phyloP scores from a whole-genome alignment of 2,888 invertebrate genomes.

The Andrena dorsata region DNA sequence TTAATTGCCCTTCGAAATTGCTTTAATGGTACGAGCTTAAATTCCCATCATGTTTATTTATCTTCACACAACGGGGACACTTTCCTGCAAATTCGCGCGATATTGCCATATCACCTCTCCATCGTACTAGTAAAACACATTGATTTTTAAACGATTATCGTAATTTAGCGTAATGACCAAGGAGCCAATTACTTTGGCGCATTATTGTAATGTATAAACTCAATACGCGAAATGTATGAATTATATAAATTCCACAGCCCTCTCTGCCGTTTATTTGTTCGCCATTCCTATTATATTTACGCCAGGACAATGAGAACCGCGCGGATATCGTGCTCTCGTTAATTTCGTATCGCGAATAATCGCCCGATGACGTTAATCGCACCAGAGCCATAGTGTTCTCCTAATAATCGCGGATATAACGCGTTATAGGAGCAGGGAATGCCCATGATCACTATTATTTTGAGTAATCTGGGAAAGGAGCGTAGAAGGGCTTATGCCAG shows the following conservation, averaged over 20 bases:
- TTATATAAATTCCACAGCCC: conserved; percentile 1
- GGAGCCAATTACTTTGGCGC: conserved; percentile 10
- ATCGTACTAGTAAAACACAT: background rate
- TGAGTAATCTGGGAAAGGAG: conserved; percentile 23
- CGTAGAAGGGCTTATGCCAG: background rate
- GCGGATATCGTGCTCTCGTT: conserved; percentile 14
- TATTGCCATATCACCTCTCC: background rate
- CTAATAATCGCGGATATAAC: background rate
- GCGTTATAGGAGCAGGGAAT: background rate
- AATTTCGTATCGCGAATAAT: conserved; percentile 16
- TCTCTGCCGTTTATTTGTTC: background rate
- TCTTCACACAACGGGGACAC: background rate
- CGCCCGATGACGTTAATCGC: conserved; percentile 21
- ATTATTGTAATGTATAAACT: conserved; percentile 9
- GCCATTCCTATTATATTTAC: conserved; percentile 29
- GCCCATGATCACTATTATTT: conserved; percentile 12
- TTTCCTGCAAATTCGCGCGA: background rate
- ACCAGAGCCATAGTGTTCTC: background rate
- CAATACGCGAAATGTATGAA: background rate
- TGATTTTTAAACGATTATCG: background rate
- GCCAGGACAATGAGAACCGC: background rate
- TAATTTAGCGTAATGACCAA: conserved; percentile 2
- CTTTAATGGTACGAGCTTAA: too few relatives aligned
- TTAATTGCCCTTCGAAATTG: background rate
- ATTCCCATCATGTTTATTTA: background rate